These are phyloP conservation scores for Pristionchus fissidentatus DNA, from an alignment of 2,888 invertebrate species.

Conservation along the genomic window DNA sequence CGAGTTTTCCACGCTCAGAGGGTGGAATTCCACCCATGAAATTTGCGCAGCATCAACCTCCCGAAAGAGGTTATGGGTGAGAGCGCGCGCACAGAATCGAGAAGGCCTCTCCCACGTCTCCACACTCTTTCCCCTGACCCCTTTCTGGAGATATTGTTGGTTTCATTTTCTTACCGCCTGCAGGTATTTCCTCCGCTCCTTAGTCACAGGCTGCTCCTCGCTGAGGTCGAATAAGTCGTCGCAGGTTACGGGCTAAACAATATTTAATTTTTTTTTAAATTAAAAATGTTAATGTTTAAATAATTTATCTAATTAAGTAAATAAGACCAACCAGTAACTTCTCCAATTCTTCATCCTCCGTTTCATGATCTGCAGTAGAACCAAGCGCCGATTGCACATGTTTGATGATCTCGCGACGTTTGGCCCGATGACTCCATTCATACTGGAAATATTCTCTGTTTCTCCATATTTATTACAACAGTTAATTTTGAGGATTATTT, in stretches of 20 bases:
- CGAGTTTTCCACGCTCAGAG: too few relatives aligned
- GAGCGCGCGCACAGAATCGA: too few relatives aligned
- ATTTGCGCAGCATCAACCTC: too few relatives aligned
- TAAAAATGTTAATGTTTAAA: too few relatives aligned
- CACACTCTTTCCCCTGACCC: not conserved
- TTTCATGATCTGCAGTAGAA: slow-evolving; percentile 68
- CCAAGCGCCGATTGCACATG: slow-evolving; percentile 74
- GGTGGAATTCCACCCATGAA: too few relatives aligned
- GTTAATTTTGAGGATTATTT: too few relatives aligned
- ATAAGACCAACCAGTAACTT: slow-evolving; percentile 62
- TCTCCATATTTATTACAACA: too few relatives aligned
- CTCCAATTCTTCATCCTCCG: slow-evolving; percentile 72
- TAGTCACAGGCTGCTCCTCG: not conserved
- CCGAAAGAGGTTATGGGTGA: too few relatives aligned
- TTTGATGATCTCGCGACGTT: slow-evolving; percentile 73
- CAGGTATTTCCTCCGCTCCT: slow-evolving; percentile 57
- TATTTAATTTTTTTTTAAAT: not conserved
- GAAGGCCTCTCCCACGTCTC: not conserved
- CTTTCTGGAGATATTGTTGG: too few relatives aligned
- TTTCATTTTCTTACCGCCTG: slow-evolving; percentile 57
- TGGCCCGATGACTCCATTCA: slow-evolving; percentile 79
- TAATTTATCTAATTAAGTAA: not conserved
- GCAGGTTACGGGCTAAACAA: slow-evolving; percentile 65
- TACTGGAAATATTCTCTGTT: slow-evolving; percentile 77
- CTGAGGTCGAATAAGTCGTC: slow-evolving; percentile 72